phyloP scores from a whole-genome alignment of 1,140 invertebrate genomes.

The Elysia chlorotica region DNA sequence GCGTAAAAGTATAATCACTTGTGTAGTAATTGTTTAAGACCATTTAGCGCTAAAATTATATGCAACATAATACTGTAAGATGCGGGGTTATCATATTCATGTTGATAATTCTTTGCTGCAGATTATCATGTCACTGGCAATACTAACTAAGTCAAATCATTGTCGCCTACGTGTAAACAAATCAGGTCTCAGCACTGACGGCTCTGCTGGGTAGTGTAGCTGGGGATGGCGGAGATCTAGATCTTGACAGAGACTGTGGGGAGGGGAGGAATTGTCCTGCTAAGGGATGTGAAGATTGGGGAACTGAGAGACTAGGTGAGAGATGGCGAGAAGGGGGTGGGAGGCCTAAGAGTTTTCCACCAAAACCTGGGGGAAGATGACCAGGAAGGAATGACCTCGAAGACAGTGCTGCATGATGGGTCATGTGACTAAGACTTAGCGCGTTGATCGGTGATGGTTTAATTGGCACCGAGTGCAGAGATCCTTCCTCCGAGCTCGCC shows the following conservation, averaged over 20 bases:
- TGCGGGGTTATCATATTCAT: no score
- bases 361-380: neutral
- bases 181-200: conserved; percentile 13
- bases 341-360: neutral
- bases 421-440: conserved; percentile 15
- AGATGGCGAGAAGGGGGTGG: neutral
- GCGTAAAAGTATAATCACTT: no score
- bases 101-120: no score
- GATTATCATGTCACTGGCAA: no score
- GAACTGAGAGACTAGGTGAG: neutral
- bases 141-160: no score
- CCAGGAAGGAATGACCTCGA: conserved; percentile 16
- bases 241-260: neutral
- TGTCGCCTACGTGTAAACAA: no score
- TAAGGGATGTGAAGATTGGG: neutral
- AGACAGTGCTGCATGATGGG: conserved; percentile 11
- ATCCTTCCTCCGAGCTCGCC: conserved; percentile 3
- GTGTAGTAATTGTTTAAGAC: no score
- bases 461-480: conserved; percentile 25
- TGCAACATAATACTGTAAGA: no score
- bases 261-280: neutral
- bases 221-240: neutral
- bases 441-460: conserved; percentile 36
- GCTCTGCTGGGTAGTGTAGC: neutral
- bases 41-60: no score